Evolutionary conservation across 35 echinoderm and acorn worm genomes (phyloP), one percentile per base, ranked within the genome.

Genomic region (Anneissia japonica): DNA sequence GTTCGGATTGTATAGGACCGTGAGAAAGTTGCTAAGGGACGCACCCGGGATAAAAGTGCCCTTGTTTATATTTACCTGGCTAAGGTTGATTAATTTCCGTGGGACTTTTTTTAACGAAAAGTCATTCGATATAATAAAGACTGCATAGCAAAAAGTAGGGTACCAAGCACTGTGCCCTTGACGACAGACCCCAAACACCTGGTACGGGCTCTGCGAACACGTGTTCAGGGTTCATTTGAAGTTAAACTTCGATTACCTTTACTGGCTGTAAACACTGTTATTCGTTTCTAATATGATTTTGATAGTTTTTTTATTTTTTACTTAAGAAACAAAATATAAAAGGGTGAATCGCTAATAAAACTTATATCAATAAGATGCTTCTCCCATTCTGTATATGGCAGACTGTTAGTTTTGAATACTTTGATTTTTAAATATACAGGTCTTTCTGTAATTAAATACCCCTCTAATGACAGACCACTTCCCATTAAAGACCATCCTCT

Each of bases 21-120:
- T 64, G 51, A 64, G 51, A 64, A 64, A 64, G 51, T 64, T 64
- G 51, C 51, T 64, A 64, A n/a, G 51, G 51, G 51, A 64, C 51
- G 51, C 51, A 16, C 51, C 26, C 51, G 51, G 21, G 51, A 19
- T 64, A 26, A n/a, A 19, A 43, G 40, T 43, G 40, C 40, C 14
- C 40, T 43, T 43, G 40, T 43, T 43, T 12, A 19, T 16, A 64
- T 64, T 9, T 64, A 64, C 51, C 51, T 64, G 51, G 51, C 21
- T 64, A 1, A 19, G 51, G 51, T 64, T 64, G 51, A 64, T 64
- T 64, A 23, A 64, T 64, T 64, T 64, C 51, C 51, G 51, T 64
- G 51, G 51, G 51, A 64, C 51, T 64, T 64, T 64, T n/a, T n/a
- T 64, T 23, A 64, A 23, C 51, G 10, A 64, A 64, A 64, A 64